Evolutionary conservation across 2,113 vertebrate species (phyloP), one percentile per base, ranked within the genome.

Genomic region (Campylorhamphus procurvoides): DNA sequence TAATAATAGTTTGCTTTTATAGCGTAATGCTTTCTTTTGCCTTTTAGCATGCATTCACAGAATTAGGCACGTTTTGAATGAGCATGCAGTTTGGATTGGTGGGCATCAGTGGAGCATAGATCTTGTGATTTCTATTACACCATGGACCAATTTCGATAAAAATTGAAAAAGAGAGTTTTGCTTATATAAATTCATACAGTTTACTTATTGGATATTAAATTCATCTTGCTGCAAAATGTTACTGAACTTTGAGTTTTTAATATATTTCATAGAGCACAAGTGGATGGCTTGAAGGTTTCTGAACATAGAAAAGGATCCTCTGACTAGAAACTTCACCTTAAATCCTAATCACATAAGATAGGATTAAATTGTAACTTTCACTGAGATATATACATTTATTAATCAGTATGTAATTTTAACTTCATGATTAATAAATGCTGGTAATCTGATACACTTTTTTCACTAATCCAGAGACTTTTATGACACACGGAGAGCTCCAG

Each of bases 401-500:
- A 84, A 58, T 93, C 22, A 37, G 6, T 47, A 24, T 75, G 27
- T 68, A 67, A 31, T 56, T 53, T 82, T 42, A 55, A 68, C 0
- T 50, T 23, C 5, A 29, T 80, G 18, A 53, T 22, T 53, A 49
- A 44, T 68, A 39, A 19, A 3, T 33, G 7, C 16, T 75, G 18
- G 10, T 76, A 55, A 17, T 86, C 29, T 76, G 18, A 39, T 76
- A 44, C 22, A 1, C 12, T 60, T 35, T 13, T 69, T 69, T 90
- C 39, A 64, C 59, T 73, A 66, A 87, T 81, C 17, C 31, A 55
- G 12, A 20, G 55, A 44, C 2, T 88, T 84, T 3, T 64, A 20
- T 2, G 2, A 52, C 3, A 6, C 44, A 37, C 0, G 2, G 67
- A 63, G 47, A 50, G 6, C 1, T 12, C 2, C 18, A 42, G 35